A percentile compares a stretch with the other conserved stretches of the same genome.
Evolutionary conservation across 2,113 vertebrate species (phyloP).

Genomic region (Zosterops borbonicus): DNA sequence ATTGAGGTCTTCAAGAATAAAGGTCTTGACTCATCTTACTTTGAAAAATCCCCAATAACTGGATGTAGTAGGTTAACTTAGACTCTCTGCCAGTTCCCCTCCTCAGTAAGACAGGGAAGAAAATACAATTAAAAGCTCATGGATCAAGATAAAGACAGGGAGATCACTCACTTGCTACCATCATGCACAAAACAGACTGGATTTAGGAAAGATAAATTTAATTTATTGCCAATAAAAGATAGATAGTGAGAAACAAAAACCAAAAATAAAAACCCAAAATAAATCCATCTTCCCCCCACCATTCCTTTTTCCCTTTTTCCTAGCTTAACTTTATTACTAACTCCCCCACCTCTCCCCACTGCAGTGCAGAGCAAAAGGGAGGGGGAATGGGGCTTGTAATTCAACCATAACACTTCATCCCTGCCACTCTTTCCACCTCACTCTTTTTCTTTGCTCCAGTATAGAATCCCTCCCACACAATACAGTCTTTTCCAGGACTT

Average conservation of each 20-base stretch:
- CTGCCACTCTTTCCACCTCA: background rate
- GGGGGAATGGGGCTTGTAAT: background rate
- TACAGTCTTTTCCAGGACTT: background rate
- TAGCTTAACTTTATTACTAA: background rate
- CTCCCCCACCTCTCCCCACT: background rate
- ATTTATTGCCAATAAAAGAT: background rate
- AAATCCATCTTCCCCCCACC: background rate
- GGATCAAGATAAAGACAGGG: background rate
- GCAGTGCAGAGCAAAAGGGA: background rate
- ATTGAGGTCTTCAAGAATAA: background rate
- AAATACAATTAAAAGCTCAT: background rate
- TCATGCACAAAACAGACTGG: background rate
- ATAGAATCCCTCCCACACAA: background rate
- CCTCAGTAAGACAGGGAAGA: background rate
- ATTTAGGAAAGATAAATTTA: background rate
- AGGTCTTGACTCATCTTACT: background rate
- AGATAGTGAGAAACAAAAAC: background rate
- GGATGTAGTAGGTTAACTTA: background rate
- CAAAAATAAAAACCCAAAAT: background rate
- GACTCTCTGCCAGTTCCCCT: background rate
- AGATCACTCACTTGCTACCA: background rate
- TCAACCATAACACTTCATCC: fast-evolving
- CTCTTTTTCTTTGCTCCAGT: background rate
- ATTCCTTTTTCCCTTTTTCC: background rate
- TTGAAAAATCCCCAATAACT: background rate